Percentiles rank a stretch among this genome's conserved stretches.
phyloP scores from a whole-genome alignment of 2,113 vertebrate genomes.

The Falco punctatus region DNA sequence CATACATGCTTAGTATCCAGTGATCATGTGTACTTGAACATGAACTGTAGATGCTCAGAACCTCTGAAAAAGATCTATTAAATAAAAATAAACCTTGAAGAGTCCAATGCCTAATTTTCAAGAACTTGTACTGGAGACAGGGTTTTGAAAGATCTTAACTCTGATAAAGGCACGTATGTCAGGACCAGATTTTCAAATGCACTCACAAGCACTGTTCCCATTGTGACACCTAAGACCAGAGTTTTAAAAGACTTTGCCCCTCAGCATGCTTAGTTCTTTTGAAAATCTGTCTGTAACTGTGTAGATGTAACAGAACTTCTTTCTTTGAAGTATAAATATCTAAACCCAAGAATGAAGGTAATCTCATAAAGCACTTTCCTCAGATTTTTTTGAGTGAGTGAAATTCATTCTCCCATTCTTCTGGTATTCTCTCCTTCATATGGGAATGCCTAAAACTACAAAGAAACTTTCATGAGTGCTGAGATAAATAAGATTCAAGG shows the following conservation, averaged over 20 bases:
- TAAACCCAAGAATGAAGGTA: not conserved
- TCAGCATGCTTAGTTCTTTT: not conserved
- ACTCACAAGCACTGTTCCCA: not conserved
- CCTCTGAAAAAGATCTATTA: not conserved
- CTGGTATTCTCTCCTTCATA: not conserved
- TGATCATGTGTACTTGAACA: not conserved
- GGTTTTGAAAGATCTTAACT: not conserved
- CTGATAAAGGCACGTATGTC: not conserved
- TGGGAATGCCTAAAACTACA: not conserved
- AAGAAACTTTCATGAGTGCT: not conserved
- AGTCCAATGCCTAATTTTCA: not conserved
- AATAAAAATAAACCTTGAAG: not conserved
- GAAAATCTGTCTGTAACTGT: not conserved
- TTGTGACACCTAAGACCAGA: not conserved
- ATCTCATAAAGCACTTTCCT: not conserved
- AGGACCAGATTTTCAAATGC: not conserved
- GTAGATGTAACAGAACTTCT: not conserved
- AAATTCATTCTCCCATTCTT: not conserved
- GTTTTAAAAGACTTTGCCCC: not conserved
- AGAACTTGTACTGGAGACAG: not conserved
- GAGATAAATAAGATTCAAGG: not conserved
- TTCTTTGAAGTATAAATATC: slow-evolving; percentile 13
- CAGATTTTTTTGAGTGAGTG: not conserved
- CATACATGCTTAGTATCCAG: not conserved
- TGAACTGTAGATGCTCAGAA: not conserved